Evolutionary conservation across 2,797 vertebrate species (phyloP).

Genomic region (Allobates femoralis): DNA sequence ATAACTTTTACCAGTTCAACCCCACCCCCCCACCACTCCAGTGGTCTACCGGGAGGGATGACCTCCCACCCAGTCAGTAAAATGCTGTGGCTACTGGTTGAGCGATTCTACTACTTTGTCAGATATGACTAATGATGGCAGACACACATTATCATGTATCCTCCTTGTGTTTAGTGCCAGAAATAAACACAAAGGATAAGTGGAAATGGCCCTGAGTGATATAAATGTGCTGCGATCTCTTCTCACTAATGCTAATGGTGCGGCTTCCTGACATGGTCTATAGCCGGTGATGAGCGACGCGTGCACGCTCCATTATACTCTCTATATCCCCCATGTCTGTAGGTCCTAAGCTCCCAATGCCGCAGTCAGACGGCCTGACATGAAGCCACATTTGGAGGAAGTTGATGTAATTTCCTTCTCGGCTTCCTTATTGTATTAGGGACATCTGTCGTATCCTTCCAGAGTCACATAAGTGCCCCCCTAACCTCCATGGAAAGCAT

Average conservation of each 20-base stretch:
- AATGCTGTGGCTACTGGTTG: too few species aligned
- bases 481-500: neutral
- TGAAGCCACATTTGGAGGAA: constrained; percentile 44
- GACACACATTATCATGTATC: neutral
- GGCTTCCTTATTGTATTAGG: constrained; percentile 40
- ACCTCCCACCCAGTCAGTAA: too few species aligned
- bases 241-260: neutral
- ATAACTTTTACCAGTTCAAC: too few species aligned
- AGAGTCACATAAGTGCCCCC: neutral
- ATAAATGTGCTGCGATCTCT: neutral
- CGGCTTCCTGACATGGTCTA: neutral
- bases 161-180: neutral
- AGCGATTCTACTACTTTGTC: too few species aligned
- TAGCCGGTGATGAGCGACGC: neutral
- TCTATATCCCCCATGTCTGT: too few species aligned
- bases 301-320: neutral
- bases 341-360: neutral
- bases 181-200: neutral
- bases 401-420: constrained; percentile 55
- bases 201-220: neutral
- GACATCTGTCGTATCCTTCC: constrained; percentile 37
- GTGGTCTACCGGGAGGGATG: too few species aligned
- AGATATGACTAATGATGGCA: neutral
- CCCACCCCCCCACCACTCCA: too few species aligned
- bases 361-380: neutral